Base-by-base conservation (phyloP, 2,888 invertebrate genomes). In the Ophraella communa region DNA sequence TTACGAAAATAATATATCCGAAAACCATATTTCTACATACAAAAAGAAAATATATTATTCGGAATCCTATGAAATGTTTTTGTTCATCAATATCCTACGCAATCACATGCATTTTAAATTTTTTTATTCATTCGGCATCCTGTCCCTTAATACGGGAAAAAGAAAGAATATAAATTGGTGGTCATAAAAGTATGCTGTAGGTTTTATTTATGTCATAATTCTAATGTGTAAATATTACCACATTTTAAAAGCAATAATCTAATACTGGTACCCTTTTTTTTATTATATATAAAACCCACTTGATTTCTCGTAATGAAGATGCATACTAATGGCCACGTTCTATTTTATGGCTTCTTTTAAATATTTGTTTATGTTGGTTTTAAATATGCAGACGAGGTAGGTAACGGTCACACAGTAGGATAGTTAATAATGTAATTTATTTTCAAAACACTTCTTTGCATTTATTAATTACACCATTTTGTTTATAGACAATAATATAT, bases 231-330 rank as follows among this genome's bases (percentile, higher is more conserved):
- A 47, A 47, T 47, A 47, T 47, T 47, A 47, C 23, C 47, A 51
- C 49, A 24, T 27, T 51, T 17, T 51, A 51, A 14, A 51, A 51
- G 49, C 49, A 27, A 20, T 51, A 51, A 51, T 10, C 17, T 8
- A 51, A 51, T 24, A 51, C 24, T 51, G 7, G 27, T 27, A 14
- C 27, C 3, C n/a, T 51, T 51, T 24, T 49, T 47, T 62, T 66
- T 66, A 64, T 52, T 62, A 44, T 58, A 61, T 58, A 58, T 49
- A 49, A 63, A 64, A 47, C 57, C 66, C 66, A 63, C 63, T 18
- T 66, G 52, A 64, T 62, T 56, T 57, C 45, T 33, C 35, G 54
- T 66, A 66, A 66, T 66, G 61, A 64, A 64, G 66, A 61, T 45
- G 61, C 66, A 61, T 66, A 64, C 58, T 61, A 61, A 66, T 64